A percentile compares a stretch with the other conserved stretches of the same genome.
These are phyloP conservation scores for Butorides virescens DNA, from an alignment of 2,113 vertebrate genomes.

Conservation along the genomic window DNA sequence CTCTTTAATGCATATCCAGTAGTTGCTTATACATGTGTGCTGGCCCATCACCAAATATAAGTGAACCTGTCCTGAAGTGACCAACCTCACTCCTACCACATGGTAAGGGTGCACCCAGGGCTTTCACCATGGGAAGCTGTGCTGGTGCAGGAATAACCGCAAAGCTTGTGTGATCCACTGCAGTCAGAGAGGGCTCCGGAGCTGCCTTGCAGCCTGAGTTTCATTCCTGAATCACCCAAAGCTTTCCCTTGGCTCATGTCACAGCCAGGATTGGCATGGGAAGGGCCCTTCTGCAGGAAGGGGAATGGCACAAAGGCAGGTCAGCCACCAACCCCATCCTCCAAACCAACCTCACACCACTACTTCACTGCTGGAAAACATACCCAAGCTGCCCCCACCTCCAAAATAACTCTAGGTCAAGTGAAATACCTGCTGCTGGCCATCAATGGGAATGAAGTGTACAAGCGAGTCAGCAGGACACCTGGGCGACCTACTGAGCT, in stretches of 20 bases:
- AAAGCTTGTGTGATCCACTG: neutral
- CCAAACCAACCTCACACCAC: neutral
- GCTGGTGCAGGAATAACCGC: neutral
- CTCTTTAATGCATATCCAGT: too few relatives aligned
- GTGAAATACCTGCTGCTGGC: neutral
- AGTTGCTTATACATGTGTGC: neutral
- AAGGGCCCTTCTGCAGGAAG: neutral
- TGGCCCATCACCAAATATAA: neutral
- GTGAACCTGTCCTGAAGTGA: neutral
- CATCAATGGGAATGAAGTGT: neutral
- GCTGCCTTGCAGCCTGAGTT: neutral
- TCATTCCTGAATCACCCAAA: neutral
- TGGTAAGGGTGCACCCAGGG: neutral
- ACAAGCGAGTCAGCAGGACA: neutral
- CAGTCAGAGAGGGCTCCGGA: neutral
- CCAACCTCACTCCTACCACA: neutral
- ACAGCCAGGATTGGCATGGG: neutral
- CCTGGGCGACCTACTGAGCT: neutral
- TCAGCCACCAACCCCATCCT: neutral
- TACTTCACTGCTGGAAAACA: neutral
- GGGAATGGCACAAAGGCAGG: neutral
- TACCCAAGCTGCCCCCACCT: neutral
- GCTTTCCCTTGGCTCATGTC: neutral
- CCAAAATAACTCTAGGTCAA: neutral
- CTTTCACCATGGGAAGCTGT: neutral